Evolutionary conservation across 2,888 invertebrate species (phyloP).

Genomic region (Chrysodeixis includens): DNA sequence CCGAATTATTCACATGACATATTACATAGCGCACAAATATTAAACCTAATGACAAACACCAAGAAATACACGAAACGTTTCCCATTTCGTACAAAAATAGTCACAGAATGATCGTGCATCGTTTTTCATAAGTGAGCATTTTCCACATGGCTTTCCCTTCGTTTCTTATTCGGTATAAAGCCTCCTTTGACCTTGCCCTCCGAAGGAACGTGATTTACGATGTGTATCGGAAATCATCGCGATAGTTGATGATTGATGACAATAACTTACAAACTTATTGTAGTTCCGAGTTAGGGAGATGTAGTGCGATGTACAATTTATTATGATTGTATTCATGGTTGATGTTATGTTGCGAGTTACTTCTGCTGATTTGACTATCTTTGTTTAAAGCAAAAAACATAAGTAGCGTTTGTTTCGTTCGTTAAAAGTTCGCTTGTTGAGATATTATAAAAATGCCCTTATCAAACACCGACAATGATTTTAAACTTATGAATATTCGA

Average conservation of each 20-base stretch:
- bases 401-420: no score
- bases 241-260: constrained; percentile 1
- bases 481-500: no score
- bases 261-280: not conserved
- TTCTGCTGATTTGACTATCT: no score
- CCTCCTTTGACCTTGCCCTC: not conserved
- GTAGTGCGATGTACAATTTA: not conserved
- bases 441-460: no score
- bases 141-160: not conserved
- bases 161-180: not conserved
- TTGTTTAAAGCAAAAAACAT: no score
- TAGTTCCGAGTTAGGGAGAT: not conserved
- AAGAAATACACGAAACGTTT: not conserved
- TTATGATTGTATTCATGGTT: no score
- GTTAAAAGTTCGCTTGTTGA: no score
- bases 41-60: no score
- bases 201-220: not conserved
- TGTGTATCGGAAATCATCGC: not conserved
- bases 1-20: no score
- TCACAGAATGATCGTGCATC: not conserved
- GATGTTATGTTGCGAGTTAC: no score
- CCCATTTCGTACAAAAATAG: not conserved
- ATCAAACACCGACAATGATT: no score
- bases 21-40: no score
- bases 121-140: not conserved